Conservation (phyloP, 2,888 invertebrate species). For the Antitype chi region DNA sequence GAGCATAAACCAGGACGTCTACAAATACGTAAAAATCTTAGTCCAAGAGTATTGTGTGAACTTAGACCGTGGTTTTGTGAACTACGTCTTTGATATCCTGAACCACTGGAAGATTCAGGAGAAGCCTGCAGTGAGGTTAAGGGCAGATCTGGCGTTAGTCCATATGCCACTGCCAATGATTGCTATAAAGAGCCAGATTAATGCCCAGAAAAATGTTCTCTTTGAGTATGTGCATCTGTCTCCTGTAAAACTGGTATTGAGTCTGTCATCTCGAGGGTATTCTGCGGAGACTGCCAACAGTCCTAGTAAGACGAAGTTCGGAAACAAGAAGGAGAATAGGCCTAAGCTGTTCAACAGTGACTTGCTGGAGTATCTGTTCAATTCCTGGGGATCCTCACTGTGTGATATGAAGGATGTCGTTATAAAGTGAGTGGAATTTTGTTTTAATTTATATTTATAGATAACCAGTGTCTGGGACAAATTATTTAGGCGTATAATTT, state of each 20-base stretch:
- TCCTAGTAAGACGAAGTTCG: slow-evolving; percentile 77
- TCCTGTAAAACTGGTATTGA: slow-evolving; percentile 91
- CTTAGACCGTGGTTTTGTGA: slow-evolving; percentile 93
- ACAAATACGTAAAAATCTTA: slow-evolving; percentile 91
- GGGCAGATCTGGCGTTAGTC: slow-evolving; percentile 90
- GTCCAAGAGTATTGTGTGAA: slow-evolving; percentile 93
- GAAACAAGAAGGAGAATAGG: slow-evolving; percentile 84
- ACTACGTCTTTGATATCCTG: slow-evolving; percentile 91
- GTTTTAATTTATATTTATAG: not conserved
- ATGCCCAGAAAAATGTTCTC: slow-evolving; percentile 82
- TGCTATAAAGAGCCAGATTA: slow-evolving; percentile 84
- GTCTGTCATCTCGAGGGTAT: slow-evolving; percentile 89
- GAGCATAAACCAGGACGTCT: slow-evolving; percentile 89
- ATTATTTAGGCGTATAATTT: not conserved
- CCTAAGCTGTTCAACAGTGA: slow-evolving; percentile 90
- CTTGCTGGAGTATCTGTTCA: slow-evolving; percentile 91
- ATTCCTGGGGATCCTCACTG: slow-evolving; percentile 92
- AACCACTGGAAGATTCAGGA: slow-evolving; percentile 91
- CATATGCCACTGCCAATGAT: slow-evolving; percentile 90
- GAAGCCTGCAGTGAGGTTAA: slow-evolving; percentile 90
- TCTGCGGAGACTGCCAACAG: slow-evolving; percentile 78
- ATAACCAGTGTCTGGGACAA: too few species aligned
- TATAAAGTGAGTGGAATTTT: slow-evolving; percentile 87
- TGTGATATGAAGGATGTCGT: slow-evolving; percentile 92
- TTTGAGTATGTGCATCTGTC: slow-evolving; percentile 91